Evolutionary conservation across 2,888 invertebrate species (phyloP).

Genomic region (Sphaerophoria taeniata): DNA sequence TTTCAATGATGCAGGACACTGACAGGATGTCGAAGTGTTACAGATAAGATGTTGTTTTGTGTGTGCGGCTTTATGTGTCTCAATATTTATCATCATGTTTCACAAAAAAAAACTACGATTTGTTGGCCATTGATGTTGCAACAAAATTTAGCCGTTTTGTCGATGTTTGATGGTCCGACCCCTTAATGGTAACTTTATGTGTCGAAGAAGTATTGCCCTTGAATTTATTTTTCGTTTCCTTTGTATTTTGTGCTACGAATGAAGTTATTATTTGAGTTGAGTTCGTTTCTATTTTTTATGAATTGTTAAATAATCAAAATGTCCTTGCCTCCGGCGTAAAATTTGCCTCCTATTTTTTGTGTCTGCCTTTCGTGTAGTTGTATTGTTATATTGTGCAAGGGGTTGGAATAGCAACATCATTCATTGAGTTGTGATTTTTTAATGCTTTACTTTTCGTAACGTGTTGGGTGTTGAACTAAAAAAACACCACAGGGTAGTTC

Average conservation of each 20-base stretch:
- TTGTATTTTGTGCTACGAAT: constrained; percentile 19
- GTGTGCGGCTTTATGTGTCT: constrained; percentile 6
- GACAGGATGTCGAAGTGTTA: constrained; percentile 70
- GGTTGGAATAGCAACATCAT: constrained; percentile 43
- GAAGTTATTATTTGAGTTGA: constrained; percentile 32
- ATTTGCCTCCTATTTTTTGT: constrained; percentile 20
- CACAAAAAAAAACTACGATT: constrained; percentile 39
- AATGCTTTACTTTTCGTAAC: constrained; percentile 15
- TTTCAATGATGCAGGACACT: constrained; percentile 64
- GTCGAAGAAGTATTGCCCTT: constrained; percentile 66
- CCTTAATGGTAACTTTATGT: constrained; percentile 7
- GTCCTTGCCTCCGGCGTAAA: constrained; percentile 68
- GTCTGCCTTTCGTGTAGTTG: constrained; percentile 3
- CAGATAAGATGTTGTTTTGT: constrained; percentile 60
- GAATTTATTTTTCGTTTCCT: constrained; percentile 32
- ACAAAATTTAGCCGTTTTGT: constrained; percentile 20
- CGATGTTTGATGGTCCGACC: constrained; percentile 23
- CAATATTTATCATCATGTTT: constrained; percentile 43
- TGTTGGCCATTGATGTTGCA: constrained; percentile 43
- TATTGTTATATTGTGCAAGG: constrained; percentile 27
- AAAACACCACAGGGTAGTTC: constrained; percentile 33
- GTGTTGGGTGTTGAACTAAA: neutral
- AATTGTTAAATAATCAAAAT: constrained; percentile 68
- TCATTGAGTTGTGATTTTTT: constrained; percentile 34
- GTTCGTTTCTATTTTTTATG: constrained; percentile 40